These are phyloP conservation scores for Idaea dimidiata DNA, from an alignment of 2,888 invertebrate genomes.

Conservation along the genomic window DNA sequence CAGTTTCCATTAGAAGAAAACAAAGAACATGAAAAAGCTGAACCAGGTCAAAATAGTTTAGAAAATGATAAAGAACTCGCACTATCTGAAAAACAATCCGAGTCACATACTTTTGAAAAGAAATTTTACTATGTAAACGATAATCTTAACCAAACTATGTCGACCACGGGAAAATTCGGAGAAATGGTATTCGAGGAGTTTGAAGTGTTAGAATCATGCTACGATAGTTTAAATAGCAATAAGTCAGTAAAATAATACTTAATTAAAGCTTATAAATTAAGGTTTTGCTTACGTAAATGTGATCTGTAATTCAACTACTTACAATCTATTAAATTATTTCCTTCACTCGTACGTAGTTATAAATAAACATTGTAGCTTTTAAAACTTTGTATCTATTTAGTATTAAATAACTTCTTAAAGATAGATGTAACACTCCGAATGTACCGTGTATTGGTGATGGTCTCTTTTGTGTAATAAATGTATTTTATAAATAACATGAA, in stretches of 20 bases:
- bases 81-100: slow-evolving; percentile 48
- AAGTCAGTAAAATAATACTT: slow-evolving; percentile 67
- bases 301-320: slow-evolving; percentile 69
- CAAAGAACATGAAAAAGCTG: slow-evolving; percentile 34
- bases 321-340: slow-evolving; percentile 71
- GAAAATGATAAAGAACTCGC: slow-evolving; percentile 35
- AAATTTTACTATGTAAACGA: slow-evolving; percentile 83
- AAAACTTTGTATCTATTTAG: slow-evolving; percentile 47
- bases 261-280: slow-evolving; percentile 44
- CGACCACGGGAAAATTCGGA: slow-evolving; percentile 83
- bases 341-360: slow-evolving; percentile 47
- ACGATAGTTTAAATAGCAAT: slow-evolving; percentile 82
- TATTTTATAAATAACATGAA: slow-evolving; percentile 42
- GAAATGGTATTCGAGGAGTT: slow-evolving; percentile 94
- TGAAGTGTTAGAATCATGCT: slow-evolving; percentile 84
- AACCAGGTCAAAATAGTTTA: slow-evolving; percentile 32
- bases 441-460: slow-evolving; percentile 72
- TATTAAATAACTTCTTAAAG: slow-evolving; percentile 32
- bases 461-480: slow-evolving; percentile 66
- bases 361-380: slow-evolving; percentile 47
- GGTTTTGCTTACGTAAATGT: slow-evolving; percentile 64
- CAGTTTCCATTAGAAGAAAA: slow-evolving; percentile 25
- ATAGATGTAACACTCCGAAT: slow-evolving; percentile 47
- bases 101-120: slow-evolving; percentile 72
- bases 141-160: slow-evolving; percentile 78